Percentiles rank a stretch among this genome's conserved stretches.
phyloP scores from a whole-genome alignment of 2,888 invertebrate species.

The Caradrina clavipalpis region DNA sequence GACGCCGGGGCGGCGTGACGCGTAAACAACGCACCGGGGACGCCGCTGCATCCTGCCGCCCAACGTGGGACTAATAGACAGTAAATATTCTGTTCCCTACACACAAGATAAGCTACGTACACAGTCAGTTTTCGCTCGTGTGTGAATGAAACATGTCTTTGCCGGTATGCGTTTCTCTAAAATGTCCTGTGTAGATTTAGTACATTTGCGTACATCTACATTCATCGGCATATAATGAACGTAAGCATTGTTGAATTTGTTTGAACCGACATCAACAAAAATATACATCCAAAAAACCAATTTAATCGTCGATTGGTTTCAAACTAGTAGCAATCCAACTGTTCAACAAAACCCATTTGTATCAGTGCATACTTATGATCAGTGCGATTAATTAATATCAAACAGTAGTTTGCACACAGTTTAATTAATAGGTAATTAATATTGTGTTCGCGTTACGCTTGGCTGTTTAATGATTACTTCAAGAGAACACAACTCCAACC shows the following conservation, averaged over 20 bases:
- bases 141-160: constrained; percentile 55
- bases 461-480: constrained; percentile 49
- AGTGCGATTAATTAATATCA: constrained; percentile 52
- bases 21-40: constrained; percentile 69
- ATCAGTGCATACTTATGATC: constrained; percentile 25
- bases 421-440: constrained; percentile 60
- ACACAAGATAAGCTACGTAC: constrained; percentile 26
- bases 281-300: background rate
- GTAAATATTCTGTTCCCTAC: constrained; percentile 51
- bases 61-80: constrained; percentile 60
- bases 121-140: constrained; percentile 41
- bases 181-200: constrained; percentile 34
- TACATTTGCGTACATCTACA: constrained; percentile 9
- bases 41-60: constrained; percentile 60
- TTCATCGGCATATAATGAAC: constrained; percentile 2
- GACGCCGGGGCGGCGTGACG: constrained; percentile 65
- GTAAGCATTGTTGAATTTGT: background rate
- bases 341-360: constrained; percentile 8
- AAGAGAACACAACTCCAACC: constrained; percentile 37
- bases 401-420: constrained; percentile 50
- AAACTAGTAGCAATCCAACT: constrained; percentile 10
- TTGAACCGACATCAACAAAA: background rate
- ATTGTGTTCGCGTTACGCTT: constrained; percentile 40
- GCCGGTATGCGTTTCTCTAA: constrained; percentile 21
- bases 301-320: constrained; percentile 15